Evolutionary conservation across 2,888 invertebrate species (phyloP).

Genomic region (Raillietiella orientalis): DNA sequence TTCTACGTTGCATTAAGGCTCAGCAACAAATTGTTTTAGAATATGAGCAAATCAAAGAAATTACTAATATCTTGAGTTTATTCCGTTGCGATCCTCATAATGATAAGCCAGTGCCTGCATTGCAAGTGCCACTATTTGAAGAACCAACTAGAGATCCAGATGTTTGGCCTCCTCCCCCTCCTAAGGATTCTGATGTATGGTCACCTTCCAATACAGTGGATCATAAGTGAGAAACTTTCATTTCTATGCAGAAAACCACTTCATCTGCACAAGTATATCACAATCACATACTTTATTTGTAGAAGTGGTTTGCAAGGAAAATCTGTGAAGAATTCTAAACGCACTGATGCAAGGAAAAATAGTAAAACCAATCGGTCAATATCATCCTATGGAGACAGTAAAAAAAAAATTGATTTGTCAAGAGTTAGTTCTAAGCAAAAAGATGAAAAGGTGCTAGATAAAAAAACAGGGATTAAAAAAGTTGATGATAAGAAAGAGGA

Average conservation of each 20-base stretch:
- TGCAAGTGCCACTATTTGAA: constrained; percentile 15
- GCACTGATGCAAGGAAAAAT: too few species aligned
- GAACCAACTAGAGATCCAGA: constrained; percentile 40
- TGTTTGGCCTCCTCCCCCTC: constrained; percentile 28
- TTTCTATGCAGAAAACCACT: too few species aligned
- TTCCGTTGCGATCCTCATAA: constrained; percentile 30
- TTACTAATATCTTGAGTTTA: constrained; percentile 35
- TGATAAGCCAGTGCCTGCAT: constrained; percentile 6
- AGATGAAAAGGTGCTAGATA: not conserved
- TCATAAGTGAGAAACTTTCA: too few species aligned
- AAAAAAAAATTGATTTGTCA: constrained; percentile 1
- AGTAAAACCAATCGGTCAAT: too few species aligned
- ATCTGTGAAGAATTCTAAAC: too few species aligned
- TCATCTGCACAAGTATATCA: too few species aligned
- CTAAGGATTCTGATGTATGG: constrained; percentile 23
- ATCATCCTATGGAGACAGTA: not conserved
- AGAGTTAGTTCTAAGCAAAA: too few species aligned
- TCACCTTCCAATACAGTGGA: constrained; percentile 12
- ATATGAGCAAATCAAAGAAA: constrained; percentile 59
- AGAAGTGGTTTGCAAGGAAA: too few species aligned
- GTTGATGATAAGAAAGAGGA: not conserved
- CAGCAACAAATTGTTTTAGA: constrained; percentile 62
- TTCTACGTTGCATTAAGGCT: constrained; percentile 11
- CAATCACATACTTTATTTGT: too few species aligned
- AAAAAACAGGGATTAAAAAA: not conserved